Evolutionary conservation across 2,888 invertebrate species (phyloP).

Genomic region (Suillia variegata): DNA sequence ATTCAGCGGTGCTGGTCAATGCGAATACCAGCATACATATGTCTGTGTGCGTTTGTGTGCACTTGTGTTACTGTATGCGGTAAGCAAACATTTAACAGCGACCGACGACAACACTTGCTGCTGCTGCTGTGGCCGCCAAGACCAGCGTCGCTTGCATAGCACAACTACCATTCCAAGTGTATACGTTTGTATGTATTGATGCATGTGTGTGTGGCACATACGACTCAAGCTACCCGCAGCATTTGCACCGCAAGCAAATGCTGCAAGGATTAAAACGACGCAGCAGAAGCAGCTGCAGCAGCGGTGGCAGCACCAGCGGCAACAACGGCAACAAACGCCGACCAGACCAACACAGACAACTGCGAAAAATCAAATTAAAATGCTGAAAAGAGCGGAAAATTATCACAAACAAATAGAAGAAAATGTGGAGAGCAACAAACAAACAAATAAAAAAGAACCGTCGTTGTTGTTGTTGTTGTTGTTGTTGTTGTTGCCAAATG

Average conservation of each 20-base stretch:
- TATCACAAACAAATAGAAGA: slow-evolving; percentile 46
- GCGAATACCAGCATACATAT: no score
- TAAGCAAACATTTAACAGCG: not conserved
- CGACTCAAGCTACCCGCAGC: not conserved
- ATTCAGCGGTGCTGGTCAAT: no score
- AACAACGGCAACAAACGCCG: slow-evolving; percentile 17
- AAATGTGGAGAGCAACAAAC: slow-evolving; percentile 4
- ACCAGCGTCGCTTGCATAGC: no score
- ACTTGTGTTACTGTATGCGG: not conserved
- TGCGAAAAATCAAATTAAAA: slow-evolving; percentile 52
- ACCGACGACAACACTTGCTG: not conserved
- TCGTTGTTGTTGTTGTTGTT: no score
- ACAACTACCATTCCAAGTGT: no score
- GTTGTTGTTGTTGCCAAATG: no score
- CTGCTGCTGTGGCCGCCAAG: no score
- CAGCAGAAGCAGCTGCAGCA: not conserved
- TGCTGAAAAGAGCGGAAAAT: slow-evolving; percentile 54
- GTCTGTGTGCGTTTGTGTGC: no score
- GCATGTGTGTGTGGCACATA: no score
- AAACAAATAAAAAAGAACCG: slow-evolving; percentile 17
- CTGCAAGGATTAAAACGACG: slow-evolving; percentile 3
- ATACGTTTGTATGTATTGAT: no score
- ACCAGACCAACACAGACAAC: slow-evolving; percentile 29
- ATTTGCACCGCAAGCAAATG: slow-evolving; percentile 6
- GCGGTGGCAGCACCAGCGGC: not conserved